Evolutionary conservation across 2,113 vertebrate species (phyloP), one percentile per base, ranked within the genome.

Genomic region (Melanerpes formicivorus): DNA sequence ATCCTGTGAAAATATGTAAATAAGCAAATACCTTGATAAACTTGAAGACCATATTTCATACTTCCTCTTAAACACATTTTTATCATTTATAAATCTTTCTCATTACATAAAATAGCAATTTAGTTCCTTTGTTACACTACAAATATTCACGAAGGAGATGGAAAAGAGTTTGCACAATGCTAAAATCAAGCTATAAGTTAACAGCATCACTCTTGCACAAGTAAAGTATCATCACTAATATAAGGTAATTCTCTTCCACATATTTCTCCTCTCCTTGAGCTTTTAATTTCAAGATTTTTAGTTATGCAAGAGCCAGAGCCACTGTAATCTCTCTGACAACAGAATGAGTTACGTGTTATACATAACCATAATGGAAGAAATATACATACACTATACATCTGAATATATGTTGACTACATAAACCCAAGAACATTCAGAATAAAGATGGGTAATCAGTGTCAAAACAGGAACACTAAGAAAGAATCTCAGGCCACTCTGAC

Each of bases 291-390:
- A 60, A 63, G 46, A 84, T 77, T 80, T 93, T 81, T 34, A 82
- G 21, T 26, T 72, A 34, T 27, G 78, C 66, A n/a, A 54, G 5
- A 91, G 8, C 16, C 69, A 93, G 40, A 40, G 40, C 40, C 40
- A 40, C 40, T 81, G 34, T 55, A 79, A 88, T 75, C 66, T 89
- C 23, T 11, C 48, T 88, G 56, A 84, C 88, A 91, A 46, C 7
- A 59, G 46, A 92, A 90, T 19, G 4, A 92, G 52, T 32, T 15
- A 21, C 10, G 29, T 75, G 19, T 44, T 55, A 74, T 46, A 70
- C 5, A 83, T 55, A 87, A 90, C 26, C 16, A 65, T 91, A 84
- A 64, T n/a, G 30, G 81, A 92, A 94, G 34, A 91, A 67, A 90
- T 71, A 66, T 30, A 76, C 56, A 90, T 85, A 46, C 2, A 30